Evolutionary conservation across 2,888 invertebrate genomes (phyloP), one percentile per base, ranked within the genome.

Genomic region (Trimorus sp.): DNA sequence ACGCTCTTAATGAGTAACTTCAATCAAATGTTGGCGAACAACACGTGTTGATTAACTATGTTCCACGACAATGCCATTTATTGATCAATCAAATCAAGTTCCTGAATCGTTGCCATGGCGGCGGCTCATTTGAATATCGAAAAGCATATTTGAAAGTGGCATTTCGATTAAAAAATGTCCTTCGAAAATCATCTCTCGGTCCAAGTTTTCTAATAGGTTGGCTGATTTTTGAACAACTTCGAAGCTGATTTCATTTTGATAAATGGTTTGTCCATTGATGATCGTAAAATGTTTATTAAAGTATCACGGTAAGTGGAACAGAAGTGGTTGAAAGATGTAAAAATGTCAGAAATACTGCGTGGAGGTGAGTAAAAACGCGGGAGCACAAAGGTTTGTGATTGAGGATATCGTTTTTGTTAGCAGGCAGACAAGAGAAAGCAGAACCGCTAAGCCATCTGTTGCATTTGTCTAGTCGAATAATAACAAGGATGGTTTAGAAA

Each of bases 61-160:
- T 54, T 75, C 75, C 76, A 74, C 75, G 84, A 74, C 83, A 69
- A 86, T 84, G 56, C 65, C 14, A 8, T 56, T 62, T 77, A 86
- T 86, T 79, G 86, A 86, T 84, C 60, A 84, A 86, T 84, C 83
- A 79, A 84, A 86, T 84, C 83, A 79, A 12, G 62, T 63, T 58
- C 16, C 26, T 14, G 14, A 45, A 53, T 51, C 8, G 60, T 74
- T 9, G 49, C 49, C 37, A 74, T 74, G 71, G 63, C n/a, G 26
- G 12, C 16, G 48, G 14, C 11, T 48, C n/a, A 65, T 56, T 65
- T 26, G 26, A 26, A 26, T 26, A 26, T 26, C 26, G 26, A 26
- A 26, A 26, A 26, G 26, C 26, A 26, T 26, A 26, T 26, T 26
- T 4, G 26, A 26, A 26, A 26, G 26, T 26, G 26, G 26, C 26